Conservation (phyloP, 2,113 vertebrate species). For the Chionis minor region DNA sequence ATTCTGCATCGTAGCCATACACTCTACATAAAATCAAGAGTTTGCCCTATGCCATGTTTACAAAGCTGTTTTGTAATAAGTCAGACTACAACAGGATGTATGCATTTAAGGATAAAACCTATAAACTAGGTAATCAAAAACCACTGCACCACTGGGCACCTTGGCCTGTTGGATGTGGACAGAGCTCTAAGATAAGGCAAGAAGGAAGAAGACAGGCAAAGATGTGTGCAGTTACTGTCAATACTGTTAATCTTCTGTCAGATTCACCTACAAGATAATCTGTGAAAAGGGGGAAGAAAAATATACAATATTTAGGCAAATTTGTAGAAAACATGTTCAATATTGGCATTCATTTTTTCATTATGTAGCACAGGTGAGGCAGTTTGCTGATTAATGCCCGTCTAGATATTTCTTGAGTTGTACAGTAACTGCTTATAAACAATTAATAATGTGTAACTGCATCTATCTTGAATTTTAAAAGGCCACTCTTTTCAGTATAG, state of each 20-base stretch:
- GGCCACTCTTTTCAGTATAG: background rate
- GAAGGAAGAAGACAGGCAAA: background rate
- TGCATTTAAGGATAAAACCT: background rate
- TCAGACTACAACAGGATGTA: background rate
- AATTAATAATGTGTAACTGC: background rate
- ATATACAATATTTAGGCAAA: background rate
- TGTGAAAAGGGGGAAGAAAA: background rate
- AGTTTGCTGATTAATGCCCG: background rate
- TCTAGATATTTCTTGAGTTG: background rate
- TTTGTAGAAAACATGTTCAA: background rate
- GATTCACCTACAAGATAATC: background rate
- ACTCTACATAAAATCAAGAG: background rate
- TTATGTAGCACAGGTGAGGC: background rate
- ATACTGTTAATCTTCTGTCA: background rate
- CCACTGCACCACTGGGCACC: background rate
- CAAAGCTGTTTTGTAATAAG: background rate
- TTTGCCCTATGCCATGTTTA: background rate
- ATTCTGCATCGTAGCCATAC: background rate
- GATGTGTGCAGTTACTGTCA: background rate
- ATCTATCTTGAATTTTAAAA: background rate
- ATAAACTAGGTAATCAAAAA: background rate
- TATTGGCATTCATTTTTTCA: background rate
- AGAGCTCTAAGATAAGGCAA: background rate
- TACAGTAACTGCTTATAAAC: background rate
- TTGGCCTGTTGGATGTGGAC: background rate